Base-by-base conservation (phyloP, 53 echinoderm and acorn worm genomes). In the Zoroaster sp. region DNA sequence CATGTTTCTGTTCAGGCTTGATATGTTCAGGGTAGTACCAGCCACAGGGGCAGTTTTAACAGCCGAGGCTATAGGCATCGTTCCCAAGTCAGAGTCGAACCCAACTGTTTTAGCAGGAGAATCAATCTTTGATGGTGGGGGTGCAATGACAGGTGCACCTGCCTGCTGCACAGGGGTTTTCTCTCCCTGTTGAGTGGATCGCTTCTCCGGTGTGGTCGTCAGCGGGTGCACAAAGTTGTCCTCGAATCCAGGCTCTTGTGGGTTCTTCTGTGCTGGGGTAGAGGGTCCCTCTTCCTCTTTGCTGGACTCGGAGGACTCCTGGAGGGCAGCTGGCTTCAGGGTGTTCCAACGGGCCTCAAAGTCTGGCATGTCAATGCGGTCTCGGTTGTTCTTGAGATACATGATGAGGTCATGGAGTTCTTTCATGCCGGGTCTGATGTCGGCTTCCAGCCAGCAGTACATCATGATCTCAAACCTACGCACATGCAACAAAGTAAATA, bases 381-480 rank as follows among this genome's bases (percentile, higher is more conserved):
- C 96, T 37, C 86, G 80, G 79, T 96, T 83, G 46, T 78, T 90
- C 74, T 94, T 94, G 0, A 98, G 93, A 71, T 96, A 96, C 40
- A 75, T 87, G 35, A 98, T 49, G 66, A 98, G 88, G 12, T 92
- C 99, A 52, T 93, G 87, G 7, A 98, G 55, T 59, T 98, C 95
- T 77, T 95, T 94, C 78, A 95, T 96, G 15, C 87, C 91, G 49
- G 99, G 99, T 73, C 96, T 68, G 35, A 89, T 85, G 39, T 90
- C 99, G 33, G 85, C 75, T 35, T 94, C 89, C 75, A 96, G 66
- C 99, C 99, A 98, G 81, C 99, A 98, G 76, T 93, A 94, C 93
- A 91, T 91, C 99, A 98, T 98, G 67, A 95, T 94, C 83, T 98
- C 99, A 95, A 91, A 98, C 99, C 99, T 98, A 52, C 13, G 11